Percentiles rank a stretch among this genome's conserved stretches.
These are phyloP conservation scores for Australoheros facetus DNA, from an alignment of 2,797 vertebrate genomes.

Conservation along the genomic window DNA sequence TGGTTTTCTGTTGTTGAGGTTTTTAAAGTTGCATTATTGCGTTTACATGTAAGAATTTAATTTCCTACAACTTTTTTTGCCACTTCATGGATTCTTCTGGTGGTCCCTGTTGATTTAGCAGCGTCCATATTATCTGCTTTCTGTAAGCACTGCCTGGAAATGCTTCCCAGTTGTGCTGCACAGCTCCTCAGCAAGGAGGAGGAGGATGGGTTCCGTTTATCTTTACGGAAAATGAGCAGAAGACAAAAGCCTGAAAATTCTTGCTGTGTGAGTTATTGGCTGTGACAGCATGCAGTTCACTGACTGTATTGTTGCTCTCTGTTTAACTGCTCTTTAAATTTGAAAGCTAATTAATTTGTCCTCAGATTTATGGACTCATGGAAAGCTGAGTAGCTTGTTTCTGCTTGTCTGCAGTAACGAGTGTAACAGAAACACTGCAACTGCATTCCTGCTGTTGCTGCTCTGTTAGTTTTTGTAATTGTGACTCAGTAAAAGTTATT, in stretches of 20 bases:
- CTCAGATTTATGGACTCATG: background rate
- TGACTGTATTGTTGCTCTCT: background rate
- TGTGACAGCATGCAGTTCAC: background rate
- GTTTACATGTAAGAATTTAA: background rate
- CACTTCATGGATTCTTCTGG: background rate
- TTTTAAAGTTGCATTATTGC: background rate
- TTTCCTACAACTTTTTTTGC: background rate
- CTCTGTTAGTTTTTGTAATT: accelerated
- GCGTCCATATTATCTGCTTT: background rate
- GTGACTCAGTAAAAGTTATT: background rate
- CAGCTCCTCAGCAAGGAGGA: background rate
- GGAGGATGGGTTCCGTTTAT: background rate
- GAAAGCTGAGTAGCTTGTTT: background rate
- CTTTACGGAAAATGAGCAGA: background rate
- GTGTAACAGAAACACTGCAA: background rate
- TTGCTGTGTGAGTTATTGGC: background rate
- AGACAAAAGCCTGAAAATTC: too few relatives aligned
- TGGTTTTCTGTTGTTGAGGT: too few relatives aligned
- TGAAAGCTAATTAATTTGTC: background rate
- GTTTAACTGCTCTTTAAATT: background rate
- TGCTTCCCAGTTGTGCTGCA: background rate
- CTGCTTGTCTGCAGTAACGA: background rate
- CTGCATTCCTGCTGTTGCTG: background rate
- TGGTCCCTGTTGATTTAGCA: background rate
- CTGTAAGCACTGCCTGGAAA: background rate